Base-by-base conservation (phyloP, 2,888 invertebrate species). In the Polietes domitor region DNA sequence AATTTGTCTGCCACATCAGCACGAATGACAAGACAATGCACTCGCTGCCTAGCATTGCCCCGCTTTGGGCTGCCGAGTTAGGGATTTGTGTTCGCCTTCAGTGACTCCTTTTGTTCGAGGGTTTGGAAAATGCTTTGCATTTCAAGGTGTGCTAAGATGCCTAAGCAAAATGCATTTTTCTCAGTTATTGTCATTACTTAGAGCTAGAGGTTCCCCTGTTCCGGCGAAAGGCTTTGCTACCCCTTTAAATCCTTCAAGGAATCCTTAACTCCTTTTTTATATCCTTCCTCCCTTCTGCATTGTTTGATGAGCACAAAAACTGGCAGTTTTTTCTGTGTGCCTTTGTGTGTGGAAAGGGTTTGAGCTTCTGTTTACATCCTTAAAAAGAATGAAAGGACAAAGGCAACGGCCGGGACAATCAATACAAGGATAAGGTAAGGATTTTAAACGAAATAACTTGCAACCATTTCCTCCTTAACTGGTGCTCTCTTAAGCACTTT, bases 71-170 rank as follows among this genome's bases (percentile, higher is more conserved):
- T 17, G 65, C 41, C 6, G 82, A 43, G 71, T 75, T 53, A n/a
- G 58, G 21, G 12, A 6, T 43, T 68, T 43, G 71, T 50, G 1
- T 65, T 63, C 75, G 63, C 68, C 72, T 72, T 58, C 41, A 15
- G 50, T 78, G 78, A 78, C 84, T 81, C 53, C 72, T 76, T 72
- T 76, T 68, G 72, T 76, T 75, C 71, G 77, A 80, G 80, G 77
- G 26, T 17, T 37, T 78, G 73, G 75, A 84, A 84, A 84, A 53
- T 81, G 77, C 76, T 81, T 75, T 80, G 75, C 75, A 75, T 65
- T 81, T 84, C 80, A 81, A 84, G 81, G 84, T 84, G 84, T 81
- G 78, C 78, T 81, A 84, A 84, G 84, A 84, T 76, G 72, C n/a
- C 41, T 41, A 73, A 73, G 21, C 65, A 65, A 65, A n/a, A 37